A percentile compares a stretch with the other conserved stretches of the same genome.
Evolutionary conservation across 2,113 vertebrate genomes (phyloP).

Genomic region (Poicephalus meyeri): DNA sequence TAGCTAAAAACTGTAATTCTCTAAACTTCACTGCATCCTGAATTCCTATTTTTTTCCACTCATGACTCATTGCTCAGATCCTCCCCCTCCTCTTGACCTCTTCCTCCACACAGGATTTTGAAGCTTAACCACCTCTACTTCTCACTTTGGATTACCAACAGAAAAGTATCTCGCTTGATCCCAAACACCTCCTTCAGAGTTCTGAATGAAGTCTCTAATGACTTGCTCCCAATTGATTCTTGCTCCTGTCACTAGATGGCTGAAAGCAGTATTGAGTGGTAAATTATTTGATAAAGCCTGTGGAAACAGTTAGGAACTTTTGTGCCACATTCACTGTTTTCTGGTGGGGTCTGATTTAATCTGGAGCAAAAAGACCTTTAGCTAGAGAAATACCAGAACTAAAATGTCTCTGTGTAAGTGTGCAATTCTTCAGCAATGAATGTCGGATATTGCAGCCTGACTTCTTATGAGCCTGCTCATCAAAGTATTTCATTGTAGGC

Average conservation of each 20-base stretch:
- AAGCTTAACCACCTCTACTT: background rate
- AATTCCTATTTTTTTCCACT: background rate
- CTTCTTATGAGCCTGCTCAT: background rate
- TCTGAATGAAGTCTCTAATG: background rate
- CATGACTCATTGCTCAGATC: slow-evolving; percentile 5
- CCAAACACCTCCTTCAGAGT: background rate
- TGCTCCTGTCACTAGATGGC: background rate
- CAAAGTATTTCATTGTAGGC: background rate
- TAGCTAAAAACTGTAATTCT: background rate
- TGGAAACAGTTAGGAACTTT: background rate
- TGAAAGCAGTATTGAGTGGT: background rate
- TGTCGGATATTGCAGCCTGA: background rate
- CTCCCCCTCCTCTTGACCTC: background rate
- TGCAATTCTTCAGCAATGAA: background rate
- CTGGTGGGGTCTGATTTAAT: background rate
- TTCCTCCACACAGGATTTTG: background rate
- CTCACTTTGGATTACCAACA: background rate
- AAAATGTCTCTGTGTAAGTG: background rate
- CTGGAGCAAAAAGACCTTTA: background rate
- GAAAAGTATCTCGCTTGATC: background rate
- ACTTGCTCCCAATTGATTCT: background rate
- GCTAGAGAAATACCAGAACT: background rate
- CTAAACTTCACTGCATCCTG: background rate
- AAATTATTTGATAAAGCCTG: background rate
- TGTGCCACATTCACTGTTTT: background rate